Evolutionary conservation across 2,888 invertebrate genomes (phyloP), one percentile per base, ranked within the genome.

Genomic region (Zaprionus bogoriensis): DNA sequence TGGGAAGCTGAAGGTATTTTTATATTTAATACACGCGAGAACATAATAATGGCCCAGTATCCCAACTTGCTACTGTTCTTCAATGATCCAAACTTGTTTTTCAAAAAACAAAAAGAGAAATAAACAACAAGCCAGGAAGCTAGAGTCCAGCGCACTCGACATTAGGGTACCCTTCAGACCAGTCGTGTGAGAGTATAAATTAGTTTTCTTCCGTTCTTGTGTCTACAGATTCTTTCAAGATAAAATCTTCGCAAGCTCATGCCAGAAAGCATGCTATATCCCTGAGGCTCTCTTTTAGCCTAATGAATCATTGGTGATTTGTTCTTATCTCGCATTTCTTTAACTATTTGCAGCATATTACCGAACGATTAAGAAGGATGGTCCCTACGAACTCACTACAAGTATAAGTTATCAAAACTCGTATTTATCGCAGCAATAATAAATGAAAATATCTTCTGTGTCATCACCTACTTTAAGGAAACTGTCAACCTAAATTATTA

Each of bases 391-490:
- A 20, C 27, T 66, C 32, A 30, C 68, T 19, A 45, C 62, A 52
- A 54, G 55, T 48, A 36, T 70, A 59, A 48, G 47, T 50, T 74
- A 59, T 38, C 74, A 70, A 44, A 74, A 74, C 32, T 19, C 71
- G 25, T 74, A 70, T 62, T 64, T 67, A 45, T 67, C 64, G 51
- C 74, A 74, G 59, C 64, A 74, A 54, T 65, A 70, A 57, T 42
- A 17, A 23, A 38, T 23, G 54, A 12, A 50, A 28, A 4, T 23
- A 41, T 55, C 55, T 64, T 41, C 52, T 63, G 65, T 70, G 69
- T 70, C 69, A 70, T 70, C 70, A 70, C 71, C 71, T 70, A 57
- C 32, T 22, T 30, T 70, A 70, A 57, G 65, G 10, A 20, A 41
- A 27, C 59, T 48, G 23, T 65, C 28, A 57, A 17, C 41, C n/a